Evolutionary conservation across 1,140 invertebrate species (phyloP), one percentile per base, ranked within the genome.

Genomic region (Charaxes varanes): DNA sequence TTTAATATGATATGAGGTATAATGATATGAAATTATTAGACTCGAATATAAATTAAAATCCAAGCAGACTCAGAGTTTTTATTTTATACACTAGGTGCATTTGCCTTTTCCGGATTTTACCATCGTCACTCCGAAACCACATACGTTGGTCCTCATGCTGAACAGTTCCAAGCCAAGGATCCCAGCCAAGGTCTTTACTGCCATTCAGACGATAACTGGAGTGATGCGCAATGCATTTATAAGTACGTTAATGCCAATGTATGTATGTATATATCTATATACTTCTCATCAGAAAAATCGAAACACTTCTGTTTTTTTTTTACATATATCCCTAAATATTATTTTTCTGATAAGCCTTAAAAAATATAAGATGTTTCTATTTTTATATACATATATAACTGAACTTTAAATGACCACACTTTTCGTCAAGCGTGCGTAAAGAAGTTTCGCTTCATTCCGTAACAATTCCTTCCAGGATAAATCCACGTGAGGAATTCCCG

Each of bases 191-290:
- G 78, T 0, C 59, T 82, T 2, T 82, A 78, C 47, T 82, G 78
- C 32, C 73, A 82, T 10, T 76, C 72, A 0, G 78, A 82, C 31
- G 76, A 82, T 12, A 79, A 62, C 43, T 82, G 74, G 74, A 79
- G 71, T 40, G 78, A 82, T 33, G 76, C 72, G 1, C 74, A 79
- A 13, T 82, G 78, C 36, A 74, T 82, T 19, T 82, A 77, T 32
- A 82, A 82, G 78, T 82, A 48, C 41, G 45, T 40, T 26, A 4
- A 17, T n/a, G n/a, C n/a, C n/a, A n/a, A n/a, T n/a, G n/a, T n/a
- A n/a, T n/a, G n/a, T n/a, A n/a, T n/a, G n/a, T n/a, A n/a, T n/a
- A n/a, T n/a, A n/a, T n/a, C n/a, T n/a, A n/a, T n/a, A n/a, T n/a
- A n/a, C n/a, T n/a, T n/a, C n/a, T n/a, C n/a, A n/a, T n/a, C n/a